Percentiles rank a stretch among this genome's conserved stretches.
Conservation (phyloP, 37 sponge, comb jelly and placozoan genomes). For the Geodia barretti region DNA sequence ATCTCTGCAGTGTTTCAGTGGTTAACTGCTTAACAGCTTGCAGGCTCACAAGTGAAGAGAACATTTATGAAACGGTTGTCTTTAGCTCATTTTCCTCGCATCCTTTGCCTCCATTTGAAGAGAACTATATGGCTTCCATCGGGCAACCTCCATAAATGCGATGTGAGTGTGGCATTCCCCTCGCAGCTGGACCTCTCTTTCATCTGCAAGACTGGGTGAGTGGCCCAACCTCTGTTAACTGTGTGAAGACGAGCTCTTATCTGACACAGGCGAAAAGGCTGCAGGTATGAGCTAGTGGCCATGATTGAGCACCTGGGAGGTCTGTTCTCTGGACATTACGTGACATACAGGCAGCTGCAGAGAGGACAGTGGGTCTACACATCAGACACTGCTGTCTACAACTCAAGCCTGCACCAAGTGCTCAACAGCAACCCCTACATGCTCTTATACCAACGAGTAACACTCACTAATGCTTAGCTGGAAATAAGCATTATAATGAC, state of each 20-base stretch:
- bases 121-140: conserved; percentile 50
- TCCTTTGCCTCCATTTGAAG: conserved; percentile 81
- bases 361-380: conserved; percentile 72
- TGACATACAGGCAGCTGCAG: conserved; percentile 69
- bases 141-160: conserved; percentile 55
- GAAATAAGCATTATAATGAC: too few relatives aligned
- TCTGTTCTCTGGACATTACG: conserved; percentile 81
- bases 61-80: conserved; percentile 48
- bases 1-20: background rate
- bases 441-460: conserved; percentile 61
- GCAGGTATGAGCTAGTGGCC: conserved; percentile 51
- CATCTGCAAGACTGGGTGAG: background rate
- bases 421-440: conserved; percentile 68
- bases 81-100: conserved; percentile 54
- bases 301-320: conserved; percentile 85
- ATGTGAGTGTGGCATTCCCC: conserved; percentile 69
- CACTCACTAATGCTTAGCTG: background rate
- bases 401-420: conserved; percentile 45
- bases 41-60: conserved; percentile 7
- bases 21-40: conserved; percentile 1
- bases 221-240: background rate
- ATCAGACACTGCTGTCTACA: conserved; percentile 76
- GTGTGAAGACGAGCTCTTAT: too few relatives aligned
- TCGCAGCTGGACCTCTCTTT: conserved; percentile 51
- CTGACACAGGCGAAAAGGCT: too few relatives aligned